Percentiles rank a stretch among this genome's conserved stretches.
phyloP scores from a whole-genome alignment of 2,797 vertebrate genomes.

The Melanotaenia parkinsoni region DNA sequence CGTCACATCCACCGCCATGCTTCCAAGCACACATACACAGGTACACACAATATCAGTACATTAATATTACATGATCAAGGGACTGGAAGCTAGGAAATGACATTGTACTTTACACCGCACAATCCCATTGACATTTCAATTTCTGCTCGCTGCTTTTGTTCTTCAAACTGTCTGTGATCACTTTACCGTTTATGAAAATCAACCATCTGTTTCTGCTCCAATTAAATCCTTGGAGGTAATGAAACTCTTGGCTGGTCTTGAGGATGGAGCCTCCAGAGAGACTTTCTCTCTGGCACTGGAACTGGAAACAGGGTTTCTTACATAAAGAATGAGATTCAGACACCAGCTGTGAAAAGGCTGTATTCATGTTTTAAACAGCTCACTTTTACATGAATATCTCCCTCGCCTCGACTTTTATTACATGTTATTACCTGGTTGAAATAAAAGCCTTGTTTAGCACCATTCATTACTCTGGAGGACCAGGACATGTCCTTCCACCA shows the following conservation, averaged over 20 bases:
- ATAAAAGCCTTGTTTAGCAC: conserved; percentile 10
- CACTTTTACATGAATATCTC: conserved; percentile 58
- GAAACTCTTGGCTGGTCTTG: conserved; percentile 45
- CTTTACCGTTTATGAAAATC: conserved; percentile 47
- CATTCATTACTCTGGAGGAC: not conserved
- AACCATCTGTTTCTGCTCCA: conserved; percentile 65
- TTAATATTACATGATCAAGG: conserved; percentile 66
- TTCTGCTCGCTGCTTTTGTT: conserved; percentile 34
- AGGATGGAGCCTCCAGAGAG: conserved; percentile 54
- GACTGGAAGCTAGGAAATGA: conserved; percentile 36
- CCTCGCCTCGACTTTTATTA: conserved; percentile 26
- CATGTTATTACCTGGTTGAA: conserved; percentile 8
- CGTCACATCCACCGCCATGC: conserved; percentile 40
- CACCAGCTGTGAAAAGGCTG: conserved; percentile 69
- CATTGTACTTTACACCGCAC: conserved; percentile 22
- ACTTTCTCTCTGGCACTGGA: conserved; percentile 54
- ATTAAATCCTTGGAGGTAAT: conserved; percentile 59
- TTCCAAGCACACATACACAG: conserved; percentile 20
- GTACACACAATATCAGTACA: conserved; percentile 41
- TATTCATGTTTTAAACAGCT: conserved; percentile 73
- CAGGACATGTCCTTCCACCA: conserved; percentile 3
- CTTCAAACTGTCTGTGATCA: conserved; percentile 23
- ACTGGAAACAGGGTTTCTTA: conserved; percentile 66
- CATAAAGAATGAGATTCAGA: conserved; percentile 77
- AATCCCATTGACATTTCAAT: conserved; percentile 35